Base-by-base conservation (phyloP, 2,888 invertebrate genomes). In the Glyphotaelius pellucidus region DNA sequence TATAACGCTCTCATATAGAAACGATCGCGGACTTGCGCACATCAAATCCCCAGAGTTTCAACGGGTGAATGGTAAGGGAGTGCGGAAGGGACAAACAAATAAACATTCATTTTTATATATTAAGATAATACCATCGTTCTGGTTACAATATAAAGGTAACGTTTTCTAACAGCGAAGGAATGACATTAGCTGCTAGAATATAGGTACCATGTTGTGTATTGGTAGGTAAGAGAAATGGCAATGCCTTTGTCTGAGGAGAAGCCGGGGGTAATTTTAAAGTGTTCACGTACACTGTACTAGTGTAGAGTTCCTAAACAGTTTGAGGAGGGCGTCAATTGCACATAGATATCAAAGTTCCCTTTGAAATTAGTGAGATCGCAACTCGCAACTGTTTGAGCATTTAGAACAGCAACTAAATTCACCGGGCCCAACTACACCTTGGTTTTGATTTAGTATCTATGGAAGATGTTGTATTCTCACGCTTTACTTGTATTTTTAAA, bases 331-430 rank as follows among this genome's bases (percentile, higher is more conserved):
- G n/a, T 79, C 88, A 89, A 89, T 89, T 89, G 80, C 88, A 79
- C 79, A 80, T 89, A 15, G 11, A 42, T 47, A 80, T 89, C 88
- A 89, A 89, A 89, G 88, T 89, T 89, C 32, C 88, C 88, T 89
- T 89, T 89, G 88, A 89, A 89, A 89, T 89, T 89, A 89, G 88
- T 79, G 88, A 89, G 80, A 89, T 79, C 79, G 31, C 67, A 87
- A 87, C 52, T 79, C 35, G 31, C 67, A 87, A 87, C 52, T 87
- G 47, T 52, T 52, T 30, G n/a, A 52, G 87, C 88, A 31, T 89
- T 79, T 79, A 32, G 88, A 79, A 80, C 88, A 32, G 80, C 38
- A 88, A 67, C 79, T 30, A 30, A 87, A 87, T 87, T 42, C 87
- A 52, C 87, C 30, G 31, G 47, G n/a, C 42, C 30, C 30, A 86